Evolutionary conservation across 2,797 vertebrate species (phyloP), one percentile per base, ranked within the genome.

Genomic region (Ambastaia sidthimunki): DNA sequence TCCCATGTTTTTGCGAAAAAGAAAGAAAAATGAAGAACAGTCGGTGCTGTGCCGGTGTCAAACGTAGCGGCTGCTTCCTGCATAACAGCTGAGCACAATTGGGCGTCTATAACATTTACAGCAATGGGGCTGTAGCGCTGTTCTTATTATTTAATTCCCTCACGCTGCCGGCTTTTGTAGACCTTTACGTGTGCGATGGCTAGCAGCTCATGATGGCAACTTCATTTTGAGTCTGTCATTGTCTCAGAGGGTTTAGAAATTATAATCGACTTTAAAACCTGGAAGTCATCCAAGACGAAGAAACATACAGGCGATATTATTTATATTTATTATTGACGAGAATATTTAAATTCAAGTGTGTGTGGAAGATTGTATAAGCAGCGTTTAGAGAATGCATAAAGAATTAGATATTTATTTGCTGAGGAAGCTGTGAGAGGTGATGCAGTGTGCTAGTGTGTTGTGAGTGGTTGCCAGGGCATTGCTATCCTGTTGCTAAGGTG

Each of bases 241-340:
- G 59, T 81, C 65, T 79, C 41, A 78, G 37, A 25, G 50, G 76
- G 44, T 55, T 73, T 50, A 54, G 6, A 71, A 85, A 72, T 31
- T 25, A 72, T 25, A 76, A 83, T 70, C 50, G 37, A 15, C 47
- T 41, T 44, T 44, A 54, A 80, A 71, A 52, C 34, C 67, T 72
- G 47, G 57, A 44, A 76, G 59, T 15, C 47, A 15, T 13, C 55
- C 63, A 63, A 55, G 34, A 65, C 4, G 12, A 21, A 79, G 54
- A 65, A 57, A 63, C 21, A 44, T 55, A 19, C 19, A 74, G 23
- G 48, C 6, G 48, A 23, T 31, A 76, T 31, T 63, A 54, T 23
- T 78, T 15, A 66, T 62, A 54, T 62, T 62, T 16, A 65, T 44
- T 52, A 71, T 13, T 34, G 25, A 34, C 2, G 21, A 25, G 57